phyloP scores from a whole-genome alignment of 2,888 invertebrate species.

The Piscicola geometra region DNA sequence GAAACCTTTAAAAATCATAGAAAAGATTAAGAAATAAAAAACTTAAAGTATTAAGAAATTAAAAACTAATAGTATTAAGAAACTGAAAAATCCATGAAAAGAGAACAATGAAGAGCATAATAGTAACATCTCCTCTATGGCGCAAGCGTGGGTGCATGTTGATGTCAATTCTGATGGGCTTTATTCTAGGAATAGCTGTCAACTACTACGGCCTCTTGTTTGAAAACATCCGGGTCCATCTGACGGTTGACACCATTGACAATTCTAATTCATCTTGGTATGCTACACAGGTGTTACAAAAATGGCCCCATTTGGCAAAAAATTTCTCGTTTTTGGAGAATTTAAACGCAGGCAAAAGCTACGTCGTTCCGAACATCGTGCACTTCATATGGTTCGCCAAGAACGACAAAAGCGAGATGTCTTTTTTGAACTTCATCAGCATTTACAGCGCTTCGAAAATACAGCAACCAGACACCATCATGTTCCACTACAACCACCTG shows the following conservation, averaged over 20 bases:
- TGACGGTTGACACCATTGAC: conserved; percentile 32
- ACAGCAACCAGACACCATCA: conserved; percentile 41
- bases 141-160: conserved; percentile 23
- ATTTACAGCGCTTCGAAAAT: conserved; percentile 42
- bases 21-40: no score
- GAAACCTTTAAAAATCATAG: no score
- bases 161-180: conserved; percentile 7
- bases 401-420: conserved; percentile 26
- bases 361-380: conserved; percentile 43
- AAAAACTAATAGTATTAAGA: no score
- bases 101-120: no score
- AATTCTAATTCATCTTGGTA: conserved; percentile 14
- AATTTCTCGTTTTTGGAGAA: conserved; percentile 8
- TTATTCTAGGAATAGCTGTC: conserved; percentile 37
- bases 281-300: conserved; percentile 12
- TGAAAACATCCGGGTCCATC: conserved; percentile 38
- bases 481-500: conserved; percentile 42
- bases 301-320: conserved; percentile 8
- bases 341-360: conserved; percentile 1
- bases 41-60: no score
- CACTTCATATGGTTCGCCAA: conserved; percentile 44
- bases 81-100: no score
- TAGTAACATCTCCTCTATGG: no score
- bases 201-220: conserved; percentile 42
- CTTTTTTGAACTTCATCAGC: conserved; percentile 43